Conservation (phyloP, 2,888 invertebrate species). For the Hyalella azteca region DNA sequence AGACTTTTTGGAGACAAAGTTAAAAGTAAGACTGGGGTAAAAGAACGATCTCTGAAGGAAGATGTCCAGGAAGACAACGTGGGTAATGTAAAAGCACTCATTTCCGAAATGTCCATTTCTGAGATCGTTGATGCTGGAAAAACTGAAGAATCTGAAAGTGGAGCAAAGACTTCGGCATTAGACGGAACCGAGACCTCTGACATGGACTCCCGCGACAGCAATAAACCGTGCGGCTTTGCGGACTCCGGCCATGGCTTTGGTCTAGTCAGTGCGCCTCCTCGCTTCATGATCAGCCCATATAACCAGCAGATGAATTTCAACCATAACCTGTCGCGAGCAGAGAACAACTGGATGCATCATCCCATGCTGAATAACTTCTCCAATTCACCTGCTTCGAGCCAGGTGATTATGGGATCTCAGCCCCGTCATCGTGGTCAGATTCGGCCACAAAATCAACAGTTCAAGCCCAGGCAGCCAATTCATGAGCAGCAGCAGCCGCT, state of each 20-base stretch:
- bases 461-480: background rate
- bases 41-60: background rate
- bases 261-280: background rate
- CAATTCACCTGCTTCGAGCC: background rate
- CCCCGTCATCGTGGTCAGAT: background rate
- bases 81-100: background rate
- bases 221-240: background rate
- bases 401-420: background rate
- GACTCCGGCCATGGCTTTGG: background rate
- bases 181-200: background rate
- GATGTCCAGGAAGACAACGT: background rate
- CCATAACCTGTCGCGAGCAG: background rate
- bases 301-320: slow-evolving; percentile 14
- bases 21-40: background rate
- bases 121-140: background rate
- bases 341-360: slow-evolving; percentile 32
- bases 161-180: background rate
- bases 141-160: no score
- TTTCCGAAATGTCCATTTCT: background rate
- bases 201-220: background rate
- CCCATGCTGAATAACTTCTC: slow-evolving; percentile 30
- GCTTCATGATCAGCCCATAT: slow-evolving; percentile 29
- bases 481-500: background rate
- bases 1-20: slow-evolving; percentile 21
- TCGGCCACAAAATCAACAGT: background rate